Evolutionary conservation across 1,140 invertebrate genomes (phyloP).

Genomic region (Rhysida immarginata): DNA sequence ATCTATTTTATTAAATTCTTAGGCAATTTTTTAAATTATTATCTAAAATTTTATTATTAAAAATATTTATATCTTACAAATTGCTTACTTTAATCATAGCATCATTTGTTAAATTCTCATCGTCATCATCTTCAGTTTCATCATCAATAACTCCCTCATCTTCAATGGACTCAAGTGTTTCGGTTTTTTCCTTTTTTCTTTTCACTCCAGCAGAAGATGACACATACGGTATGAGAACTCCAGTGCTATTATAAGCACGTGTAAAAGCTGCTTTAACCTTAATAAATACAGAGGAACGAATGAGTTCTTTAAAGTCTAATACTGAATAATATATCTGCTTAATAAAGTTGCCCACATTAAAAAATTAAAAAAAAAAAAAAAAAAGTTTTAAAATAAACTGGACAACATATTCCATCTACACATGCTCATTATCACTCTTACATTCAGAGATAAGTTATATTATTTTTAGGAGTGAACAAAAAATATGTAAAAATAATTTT

Average conservation of each 20-base stretch:
- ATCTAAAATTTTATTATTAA: too few species aligned
- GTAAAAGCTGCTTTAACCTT: constrained; percentile 89
- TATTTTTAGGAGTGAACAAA: too few species aligned
- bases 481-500: too few species aligned
- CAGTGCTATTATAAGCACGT: constrained; percentile 73
- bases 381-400: not conserved
- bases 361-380: constrained; percentile 1
- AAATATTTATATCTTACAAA: too few species aligned
- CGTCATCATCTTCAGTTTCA: constrained; percentile 32
- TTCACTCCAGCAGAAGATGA: constrained; percentile 40
- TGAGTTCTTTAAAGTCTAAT: not conserved
- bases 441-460: not conserved
- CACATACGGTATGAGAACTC: constrained; percentile 50
- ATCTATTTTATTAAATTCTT: too few species aligned
- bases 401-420: not conserved
- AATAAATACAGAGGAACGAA: constrained; percentile 14
- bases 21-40: too few species aligned
- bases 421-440: not conserved
- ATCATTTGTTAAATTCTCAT: constrained; percentile 51
- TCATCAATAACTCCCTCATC: constrained; percentile 33
- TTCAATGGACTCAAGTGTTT: constrained; percentile 26
- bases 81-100: constrained; percentile 55
- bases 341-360: too few species aligned
- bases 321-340: too few species aligned
- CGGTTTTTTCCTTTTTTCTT: constrained; percentile 32